Conservation (phyloP, 2,113 vertebrate genomes). For the Podilymbus podiceps region DNA sequence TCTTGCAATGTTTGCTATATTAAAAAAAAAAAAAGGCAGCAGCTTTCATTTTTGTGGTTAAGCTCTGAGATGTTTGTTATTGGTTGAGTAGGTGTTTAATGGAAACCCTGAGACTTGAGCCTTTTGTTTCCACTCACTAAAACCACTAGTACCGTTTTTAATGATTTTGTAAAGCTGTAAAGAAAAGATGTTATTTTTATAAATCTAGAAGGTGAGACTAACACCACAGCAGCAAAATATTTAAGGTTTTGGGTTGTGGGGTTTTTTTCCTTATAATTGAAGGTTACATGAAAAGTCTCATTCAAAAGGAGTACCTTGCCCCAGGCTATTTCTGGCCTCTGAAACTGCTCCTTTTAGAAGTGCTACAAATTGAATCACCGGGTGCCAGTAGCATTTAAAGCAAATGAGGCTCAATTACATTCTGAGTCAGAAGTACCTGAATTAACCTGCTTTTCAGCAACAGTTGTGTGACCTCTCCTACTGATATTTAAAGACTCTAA, state of each 20-base stretch:
- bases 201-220: not conserved
- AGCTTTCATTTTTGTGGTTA: conserved; percentile 27
- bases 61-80: not conserved
- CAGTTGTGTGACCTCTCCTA: conserved; percentile 16
- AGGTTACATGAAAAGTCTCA: not conserved
- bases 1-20: not conserved
- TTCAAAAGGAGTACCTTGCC: not conserved
- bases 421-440: conserved; percentile 50
- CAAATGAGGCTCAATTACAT: conserved; percentile 27
- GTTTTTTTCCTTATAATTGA: not conserved
- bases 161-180: not conserved
- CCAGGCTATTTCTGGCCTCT: conserved; percentile 11
- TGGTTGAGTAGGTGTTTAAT: conserved; percentile 19
- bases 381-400: conserved; percentile 3
- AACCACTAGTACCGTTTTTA: not conserved
- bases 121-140: conserved; percentile 35
- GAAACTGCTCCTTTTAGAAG: conserved; percentile 32
- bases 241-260: not conserved
- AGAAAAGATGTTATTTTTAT: not conserved
- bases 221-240: not conserved
- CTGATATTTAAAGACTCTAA: not conserved
- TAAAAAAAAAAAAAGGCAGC: not conserved
- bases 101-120: conserved; percentile 15
- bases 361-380: conserved; percentile 34
- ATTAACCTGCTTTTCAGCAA: conserved; percentile 63